Percentiles rank a stretch among this genome's conserved stretches.
Evolutionary conservation across 2,797 vertebrate species (phyloP).

Genomic region (Oreochromis grahami): DNA sequence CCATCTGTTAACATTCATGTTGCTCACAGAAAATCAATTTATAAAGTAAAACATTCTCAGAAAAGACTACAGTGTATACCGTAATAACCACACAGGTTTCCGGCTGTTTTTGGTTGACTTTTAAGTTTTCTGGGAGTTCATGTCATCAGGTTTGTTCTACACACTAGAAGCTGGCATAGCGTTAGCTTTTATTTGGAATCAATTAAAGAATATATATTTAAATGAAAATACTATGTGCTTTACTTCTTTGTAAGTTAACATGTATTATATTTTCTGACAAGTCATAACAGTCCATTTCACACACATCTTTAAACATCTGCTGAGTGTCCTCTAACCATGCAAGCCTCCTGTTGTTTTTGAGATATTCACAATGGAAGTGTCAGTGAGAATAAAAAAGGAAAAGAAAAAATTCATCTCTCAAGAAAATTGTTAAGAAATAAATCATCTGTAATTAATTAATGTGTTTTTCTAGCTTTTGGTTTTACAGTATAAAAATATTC

Average conservation of each 20-base stretch:
- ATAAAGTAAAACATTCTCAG: not conserved
- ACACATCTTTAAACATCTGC: not conserved
- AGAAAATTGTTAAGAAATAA: not conserved
- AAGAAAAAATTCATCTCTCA: not conserved
- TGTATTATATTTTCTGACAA: not conserved
- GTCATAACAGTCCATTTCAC: too few species aligned
- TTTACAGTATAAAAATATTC: not conserved
- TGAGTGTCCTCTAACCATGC: not conserved
- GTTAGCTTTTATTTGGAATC: not conserved
- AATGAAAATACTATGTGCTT: not conserved
- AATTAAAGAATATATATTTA: not conserved
- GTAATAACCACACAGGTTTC: not conserved
- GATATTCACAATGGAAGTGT: not conserved
- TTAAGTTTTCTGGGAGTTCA: not conserved
- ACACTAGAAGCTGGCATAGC: not conserved
- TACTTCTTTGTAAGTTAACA: not conserved
- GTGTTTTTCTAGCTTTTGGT: not conserved
- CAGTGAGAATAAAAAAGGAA: not conserved
- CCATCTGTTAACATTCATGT: not conserved
- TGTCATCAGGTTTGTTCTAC: not conserved
- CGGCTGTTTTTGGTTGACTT: not conserved
- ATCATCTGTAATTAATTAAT: not conserved
- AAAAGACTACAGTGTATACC: not conserved
- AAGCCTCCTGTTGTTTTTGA: not conserved
- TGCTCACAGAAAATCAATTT: not conserved